phyloP scores from a whole-genome alignment of 1,140 invertebrate species.

The Brachionus sp. region DNA sequence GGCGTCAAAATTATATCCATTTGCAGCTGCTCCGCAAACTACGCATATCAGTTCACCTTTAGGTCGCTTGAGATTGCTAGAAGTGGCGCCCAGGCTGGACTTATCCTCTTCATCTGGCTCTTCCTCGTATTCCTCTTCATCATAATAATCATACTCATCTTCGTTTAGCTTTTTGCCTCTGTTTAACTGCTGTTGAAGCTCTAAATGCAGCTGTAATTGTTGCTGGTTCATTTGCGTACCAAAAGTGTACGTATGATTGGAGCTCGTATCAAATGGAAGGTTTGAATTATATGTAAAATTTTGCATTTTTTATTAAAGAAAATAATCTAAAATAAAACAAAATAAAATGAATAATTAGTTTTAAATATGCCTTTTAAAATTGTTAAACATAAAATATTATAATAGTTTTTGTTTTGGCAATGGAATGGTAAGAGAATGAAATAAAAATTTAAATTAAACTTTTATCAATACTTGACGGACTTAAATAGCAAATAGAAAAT shows the following conservation, averaged over 20 bases:
- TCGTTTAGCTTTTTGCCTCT: background rate
- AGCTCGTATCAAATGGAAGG: background rate
- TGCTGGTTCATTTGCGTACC: background rate
- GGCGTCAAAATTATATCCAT: conserved; percentile 44
- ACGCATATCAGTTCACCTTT: conserved; percentile 46
- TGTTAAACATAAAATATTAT: conserved; percentile 23
- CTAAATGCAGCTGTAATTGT: background rate
- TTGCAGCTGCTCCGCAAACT: conserved; percentile 43
- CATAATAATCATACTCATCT: background rate
- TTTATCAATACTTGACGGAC: background rate
- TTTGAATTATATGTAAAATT: background rate
- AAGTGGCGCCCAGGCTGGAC: background rate
- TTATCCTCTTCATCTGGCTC: background rate
- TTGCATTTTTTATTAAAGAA: background rate
- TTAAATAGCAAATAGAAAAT: background rate
- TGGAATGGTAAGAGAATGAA: background rate
- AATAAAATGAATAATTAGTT: background rate
- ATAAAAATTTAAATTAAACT: background rate
- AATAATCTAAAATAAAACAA: background rate
- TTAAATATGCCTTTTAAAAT: background rate
- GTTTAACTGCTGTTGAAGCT: background rate
- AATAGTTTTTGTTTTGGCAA: background rate
- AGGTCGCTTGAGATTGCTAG: background rate
- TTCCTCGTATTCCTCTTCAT: background rate
- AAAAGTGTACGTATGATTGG: background rate